A percentile compares a stretch with the other conserved stretches of the same genome.
These are phyloP conservation scores for Cardiocondyla obscurior DNA, from an alignment of 1,140 invertebrate genomes.

Conservation along the genomic window DNA sequence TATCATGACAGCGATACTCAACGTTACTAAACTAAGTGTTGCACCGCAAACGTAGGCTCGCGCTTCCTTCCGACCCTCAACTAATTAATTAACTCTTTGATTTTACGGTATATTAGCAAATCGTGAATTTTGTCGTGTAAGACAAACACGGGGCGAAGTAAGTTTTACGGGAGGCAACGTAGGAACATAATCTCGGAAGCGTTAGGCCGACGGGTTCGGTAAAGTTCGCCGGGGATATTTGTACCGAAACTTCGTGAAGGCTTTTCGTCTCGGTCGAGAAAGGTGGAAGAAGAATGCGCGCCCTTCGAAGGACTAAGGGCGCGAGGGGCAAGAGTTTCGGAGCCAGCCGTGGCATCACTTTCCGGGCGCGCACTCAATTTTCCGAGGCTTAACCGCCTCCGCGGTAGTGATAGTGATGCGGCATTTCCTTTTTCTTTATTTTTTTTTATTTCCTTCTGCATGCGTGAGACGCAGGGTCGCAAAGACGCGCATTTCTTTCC, in stretches of 20 bases:
- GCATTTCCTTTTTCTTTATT: slow-evolving; percentile 62
- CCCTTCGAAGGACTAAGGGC: neutral
- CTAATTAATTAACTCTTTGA: neutral
- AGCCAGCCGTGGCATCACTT: slow-evolving; percentile 55
- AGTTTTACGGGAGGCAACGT: neutral
- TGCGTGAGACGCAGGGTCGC: slow-evolving; percentile 60
- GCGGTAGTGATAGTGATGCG: slow-evolving; percentile 8
- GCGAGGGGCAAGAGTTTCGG: slow-evolving; percentile 7
- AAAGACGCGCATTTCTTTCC: slow-evolving; percentile 45
- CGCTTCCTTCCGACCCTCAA: no score
- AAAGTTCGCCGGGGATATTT: slow-evolving; percentile 18
- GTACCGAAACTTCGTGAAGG: slow-evolving; percentile 52
- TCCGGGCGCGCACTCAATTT: slow-evolving; percentile 79
- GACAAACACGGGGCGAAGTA: neutral
- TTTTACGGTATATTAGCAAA: neutral
- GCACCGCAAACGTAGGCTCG: neutral
- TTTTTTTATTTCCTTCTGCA: slow-evolving; percentile 50
- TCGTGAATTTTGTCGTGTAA: neutral
- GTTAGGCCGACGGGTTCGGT: slow-evolving; percentile 1
- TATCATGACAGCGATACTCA: neutral
- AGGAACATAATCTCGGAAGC: slow-evolving; percentile 23
- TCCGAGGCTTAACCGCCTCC: slow-evolving; percentile 77
- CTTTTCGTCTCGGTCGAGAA: slow-evolving; percentile 16
- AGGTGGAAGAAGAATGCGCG: slow-evolving; percentile 18
- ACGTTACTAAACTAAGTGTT: neutral